Base-by-base conservation (phyloP, 2,888 invertebrate genomes). In the Agrypnus murinus region DNA sequence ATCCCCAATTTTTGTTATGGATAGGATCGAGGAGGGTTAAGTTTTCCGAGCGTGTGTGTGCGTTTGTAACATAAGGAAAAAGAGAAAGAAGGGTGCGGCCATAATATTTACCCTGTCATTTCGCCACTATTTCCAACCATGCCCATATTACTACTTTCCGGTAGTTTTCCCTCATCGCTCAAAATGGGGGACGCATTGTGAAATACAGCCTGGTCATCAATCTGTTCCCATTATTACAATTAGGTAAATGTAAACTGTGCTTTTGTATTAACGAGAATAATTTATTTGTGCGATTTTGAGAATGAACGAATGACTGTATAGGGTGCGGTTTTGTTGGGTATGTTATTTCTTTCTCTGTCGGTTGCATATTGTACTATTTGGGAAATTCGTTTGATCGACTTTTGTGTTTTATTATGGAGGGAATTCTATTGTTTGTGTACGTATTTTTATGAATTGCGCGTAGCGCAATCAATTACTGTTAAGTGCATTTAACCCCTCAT, bases 151-250 rank as follows among this genome's bases (percentile, higher is more conserved):
- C 25, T 5, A 25, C 25, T 5, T 5, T 25, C 25, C 25, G n/a
- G n/a, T n/a, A n/a, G n/a, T n/a, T n/a, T n/a, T n/a, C n/a, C n/a
- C n/a, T n/a, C n/a, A n/a, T n/a, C n/a, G n/a, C n/a, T n/a, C n/a
- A n/a, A n/a, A n/a, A n/a, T n/a, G n/a, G n/a, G 5, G 3, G 25
- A 25, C 5, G 7, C 19, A n/a, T 32, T 62, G 46, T 62, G 60
- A 62, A 62, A 62, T 45, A 31, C 45, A 40, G 45, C 15, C 34
- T 31, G 48, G 10, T 15, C 12, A 48, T 62, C 34, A 46, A 34
- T 46, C 46, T 48, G 46, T 46, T 62, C 32, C 25, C 60, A 32
- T 15, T n/a, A n/a, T n/a, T 62, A n/a, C 48, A 62, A 62, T 62
- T 62, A 62, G 17, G 19, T 46, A 17, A 25, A 25, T 46, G 25